phyloP scores from a whole-genome alignment of 1,140 invertebrate genomes.

The Drosophila nebulosa region DNA sequence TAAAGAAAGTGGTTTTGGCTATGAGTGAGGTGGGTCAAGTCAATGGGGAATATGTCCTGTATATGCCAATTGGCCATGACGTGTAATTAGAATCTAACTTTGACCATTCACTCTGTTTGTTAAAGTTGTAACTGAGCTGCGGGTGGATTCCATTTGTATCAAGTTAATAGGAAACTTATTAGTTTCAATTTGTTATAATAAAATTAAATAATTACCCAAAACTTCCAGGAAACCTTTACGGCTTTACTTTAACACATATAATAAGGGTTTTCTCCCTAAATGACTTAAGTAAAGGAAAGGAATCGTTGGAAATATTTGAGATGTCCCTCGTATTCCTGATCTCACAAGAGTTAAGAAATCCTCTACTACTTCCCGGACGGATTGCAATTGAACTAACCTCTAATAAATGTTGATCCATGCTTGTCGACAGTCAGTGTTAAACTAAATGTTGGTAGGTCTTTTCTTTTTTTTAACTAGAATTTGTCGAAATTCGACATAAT shows the following conservation, averaged over 20 bases:
- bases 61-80: not conserved
- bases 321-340: not conserved
- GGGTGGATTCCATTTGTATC: not conserved
- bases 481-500: not conserved
- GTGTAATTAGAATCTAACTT: not conserved
- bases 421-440: conserved; percentile 31
- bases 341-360: too few relatives aligned
- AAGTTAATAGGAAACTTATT: not conserved
- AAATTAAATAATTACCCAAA: not conserved
- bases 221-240: not conserved
- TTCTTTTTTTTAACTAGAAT: conserved; percentile 1
- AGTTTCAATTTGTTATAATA: not conserved
- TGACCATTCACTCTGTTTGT: not conserved
- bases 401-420: conserved; percentile 22
- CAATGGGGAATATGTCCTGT: not conserved
- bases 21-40: not conserved
- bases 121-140: not conserved
- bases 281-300: too few relatives aligned
- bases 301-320: not conserved
- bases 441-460: conserved; percentile 11
- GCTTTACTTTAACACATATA: too few relatives aligned
- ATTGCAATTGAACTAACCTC: conserved; percentile 5
- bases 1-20: not conserved
- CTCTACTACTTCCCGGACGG: not conserved
- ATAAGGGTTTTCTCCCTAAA: too few relatives aligned